Percentiles rank a stretch among this genome's conserved stretches.
phyloP scores from a whole-genome alignment of 2,888 invertebrate genomes.

The Parnassius apollo region DNA sequence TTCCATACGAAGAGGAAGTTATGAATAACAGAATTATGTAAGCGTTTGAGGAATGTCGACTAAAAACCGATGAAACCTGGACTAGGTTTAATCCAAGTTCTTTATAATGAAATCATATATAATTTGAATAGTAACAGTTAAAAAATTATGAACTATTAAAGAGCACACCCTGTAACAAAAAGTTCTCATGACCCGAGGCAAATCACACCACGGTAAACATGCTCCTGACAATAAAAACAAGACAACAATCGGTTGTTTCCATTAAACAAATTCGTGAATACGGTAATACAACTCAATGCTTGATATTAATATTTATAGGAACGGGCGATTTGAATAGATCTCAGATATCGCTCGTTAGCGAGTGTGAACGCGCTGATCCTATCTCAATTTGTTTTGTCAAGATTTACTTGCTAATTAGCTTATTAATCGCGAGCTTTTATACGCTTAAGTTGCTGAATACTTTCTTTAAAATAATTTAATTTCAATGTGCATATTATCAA shows the following conservation, averaged over 20 bases:
- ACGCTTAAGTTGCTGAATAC: slow-evolving; percentile 11
- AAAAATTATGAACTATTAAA: too few species aligned
- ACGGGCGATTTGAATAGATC: slow-evolving; percentile 70
- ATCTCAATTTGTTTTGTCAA: slow-evolving; percentile 52
- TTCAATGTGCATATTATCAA: too few species aligned
- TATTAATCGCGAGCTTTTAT: slow-evolving; percentile 45
- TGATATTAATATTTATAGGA: slow-evolving; percentile 74
- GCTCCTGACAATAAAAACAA: slow-evolving; percentile 60
- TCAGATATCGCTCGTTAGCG: slow-evolving; percentile 55
- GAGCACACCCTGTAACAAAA: slow-evolving; percentile 53
- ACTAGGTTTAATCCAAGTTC: too few species aligned
- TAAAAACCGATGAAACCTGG: too few species aligned
- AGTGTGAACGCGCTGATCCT: slow-evolving; percentile 47
- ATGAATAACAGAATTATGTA: too few species aligned
- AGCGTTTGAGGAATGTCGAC: too few species aligned
- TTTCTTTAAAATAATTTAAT: slow-evolving; percentile 5
- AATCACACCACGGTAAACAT: slow-evolving; percentile 43
- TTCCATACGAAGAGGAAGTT: too few species aligned
- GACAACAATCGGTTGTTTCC: slow-evolving; percentile 63
- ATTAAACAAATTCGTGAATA: slow-evolving; percentile 76
- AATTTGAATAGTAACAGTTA: too few species aligned
- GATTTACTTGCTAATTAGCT: slow-evolving; percentile 60
- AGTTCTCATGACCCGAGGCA: slow-evolving; percentile 61
- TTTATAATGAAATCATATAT: too few species aligned
- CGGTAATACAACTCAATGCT: slow-evolving; percentile 59